Evolutionary conservation across 2,113 vertebrate genomes (phyloP), one percentile per base, ranked within the genome.

Genomic region (Nycticryphes semicollaris): DNA sequence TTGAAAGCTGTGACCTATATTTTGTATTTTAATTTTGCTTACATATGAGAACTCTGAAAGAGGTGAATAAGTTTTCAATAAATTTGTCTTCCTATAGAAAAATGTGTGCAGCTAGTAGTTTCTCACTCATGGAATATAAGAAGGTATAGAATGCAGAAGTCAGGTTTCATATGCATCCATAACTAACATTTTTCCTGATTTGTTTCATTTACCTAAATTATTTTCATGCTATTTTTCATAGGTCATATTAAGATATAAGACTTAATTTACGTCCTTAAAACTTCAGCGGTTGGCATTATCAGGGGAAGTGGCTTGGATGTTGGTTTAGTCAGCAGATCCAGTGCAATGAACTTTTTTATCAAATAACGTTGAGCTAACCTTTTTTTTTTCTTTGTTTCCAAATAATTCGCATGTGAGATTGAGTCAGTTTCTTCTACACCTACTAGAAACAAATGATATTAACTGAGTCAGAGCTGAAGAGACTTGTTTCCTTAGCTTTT

Each of bases 371-470:
- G 72, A 93, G 81, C 45, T 67, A 83, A 69, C n/a, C 17, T 89
- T 75, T 86, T n/a, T 91, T 93, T 75, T 86, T 60, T 63, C 89
- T 62, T 60, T 41, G 91, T 62, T 81, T 43, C 2, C n/a, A 74
- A 86, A 67, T 84, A 92, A 50, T 92, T 86, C 54, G 24, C 23
- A 5, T 18, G 51, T 92, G 73, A 43, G 76, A 84, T 47, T 70
- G 92, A 93, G 62, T 86, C n/a, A 62, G 25, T 86, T 89, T 90
- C 54, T 96, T 93, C 64, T 60, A 89, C 60, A 81, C 56, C 51
- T 90, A 37, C 64, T 63, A 56, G 72, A 93, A 89, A 59, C 20
- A 74, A 94, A 63, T 81, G 2, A 56, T 83, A 84, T 87, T 83
- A 90, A 50, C 54, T 67, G 92, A 92, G 79, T 92, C 79, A 92